phyloP scores from a whole-genome alignment of 2,888 invertebrate species.

The Caenorhabditis plicata region DNA sequence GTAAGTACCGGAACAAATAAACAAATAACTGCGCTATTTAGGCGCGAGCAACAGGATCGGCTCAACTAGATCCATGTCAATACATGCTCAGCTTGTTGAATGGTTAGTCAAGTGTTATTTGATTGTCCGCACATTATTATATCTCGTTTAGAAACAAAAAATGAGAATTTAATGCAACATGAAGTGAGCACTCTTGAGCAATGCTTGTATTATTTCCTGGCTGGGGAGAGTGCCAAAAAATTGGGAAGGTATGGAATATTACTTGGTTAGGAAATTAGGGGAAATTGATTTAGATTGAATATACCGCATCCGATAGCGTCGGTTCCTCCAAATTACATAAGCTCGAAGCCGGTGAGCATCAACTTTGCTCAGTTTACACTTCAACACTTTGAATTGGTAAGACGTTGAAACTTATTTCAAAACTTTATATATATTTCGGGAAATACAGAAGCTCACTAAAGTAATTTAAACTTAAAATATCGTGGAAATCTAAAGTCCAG shows the following conservation, averaged over 20 bases:
- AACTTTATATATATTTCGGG: background rate
- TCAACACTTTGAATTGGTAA: conserved; percentile 63
- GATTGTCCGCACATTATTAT: background rate
- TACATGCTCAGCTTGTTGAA: conserved; percentile 48
- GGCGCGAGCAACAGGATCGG: conserved; percentile 48
- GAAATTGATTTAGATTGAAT: conserved; percentile 30
- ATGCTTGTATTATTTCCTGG: conserved; percentile 63
- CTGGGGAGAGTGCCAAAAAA: conserved; percentile 53
- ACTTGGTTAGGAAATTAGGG: background rate
- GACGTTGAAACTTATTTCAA: background rate
- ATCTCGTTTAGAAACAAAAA: conserved; percentile 14
- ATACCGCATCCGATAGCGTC: conserved; percentile 63
- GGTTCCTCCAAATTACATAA: conserved; percentile 58
- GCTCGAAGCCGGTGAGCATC: conserved; percentile 49
- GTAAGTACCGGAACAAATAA: conserved; percentile 9
- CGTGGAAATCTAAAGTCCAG: too few relatives aligned
- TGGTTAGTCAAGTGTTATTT: conserved; percentile 11
- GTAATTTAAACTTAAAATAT: too few relatives aligned
- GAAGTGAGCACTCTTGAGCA: conserved; percentile 62
- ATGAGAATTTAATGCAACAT: conserved; percentile 46
- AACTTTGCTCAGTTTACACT: conserved; percentile 60
- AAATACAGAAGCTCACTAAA: background rate
- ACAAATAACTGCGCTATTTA: conserved; percentile 8
- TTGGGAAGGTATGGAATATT: conserved; percentile 18
- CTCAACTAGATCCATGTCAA: conserved; percentile 51